Evolutionary conservation across 2,113 vertebrate genomes (phyloP).

Genomic region (Amphilophus citrinellus): DNA sequence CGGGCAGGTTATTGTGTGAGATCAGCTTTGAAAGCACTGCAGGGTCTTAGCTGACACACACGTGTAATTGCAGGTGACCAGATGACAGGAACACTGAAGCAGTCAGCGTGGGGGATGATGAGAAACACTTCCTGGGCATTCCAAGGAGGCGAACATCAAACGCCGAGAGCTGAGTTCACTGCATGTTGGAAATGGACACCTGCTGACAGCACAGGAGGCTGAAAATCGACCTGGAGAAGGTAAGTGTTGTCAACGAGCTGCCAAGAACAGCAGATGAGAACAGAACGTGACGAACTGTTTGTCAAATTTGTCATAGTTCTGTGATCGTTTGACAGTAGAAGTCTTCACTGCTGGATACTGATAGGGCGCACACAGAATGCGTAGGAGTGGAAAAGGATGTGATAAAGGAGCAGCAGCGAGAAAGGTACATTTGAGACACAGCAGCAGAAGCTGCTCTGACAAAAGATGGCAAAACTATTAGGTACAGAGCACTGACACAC

Average conservation of each 20-base stretch:
- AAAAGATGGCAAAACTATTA: not conserved
- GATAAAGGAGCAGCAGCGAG: not conserved
- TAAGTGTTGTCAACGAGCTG: constrained; percentile 8
- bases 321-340: not conserved
- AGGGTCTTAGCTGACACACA: not conserved
- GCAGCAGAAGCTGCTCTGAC: not conserved
- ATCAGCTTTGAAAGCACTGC: not conserved
- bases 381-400: not conserved
- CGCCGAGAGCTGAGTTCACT: not conserved
- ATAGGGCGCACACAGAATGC: not conserved
- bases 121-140: not conserved
- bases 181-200: not conserved
- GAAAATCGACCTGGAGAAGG: not conserved
- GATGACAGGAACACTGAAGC: constrained; percentile 1
- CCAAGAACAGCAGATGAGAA: not conserved
- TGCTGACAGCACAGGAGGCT: not conserved
- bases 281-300: not conserved
- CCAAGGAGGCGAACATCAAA: not conserved
- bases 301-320: not conserved
- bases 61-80: not conserved
- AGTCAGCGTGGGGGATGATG: not conserved
- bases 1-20: not conserved
- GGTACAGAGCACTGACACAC: not conserved
- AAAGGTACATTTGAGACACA: not conserved
- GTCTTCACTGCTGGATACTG: not conserved